A percentile compares a stretch with the other conserved stretches of the same genome.
Evolutionary conservation across 2,888 invertebrate genomes (phyloP).

Genomic region (Drosophila austrosaltans): DNA sequence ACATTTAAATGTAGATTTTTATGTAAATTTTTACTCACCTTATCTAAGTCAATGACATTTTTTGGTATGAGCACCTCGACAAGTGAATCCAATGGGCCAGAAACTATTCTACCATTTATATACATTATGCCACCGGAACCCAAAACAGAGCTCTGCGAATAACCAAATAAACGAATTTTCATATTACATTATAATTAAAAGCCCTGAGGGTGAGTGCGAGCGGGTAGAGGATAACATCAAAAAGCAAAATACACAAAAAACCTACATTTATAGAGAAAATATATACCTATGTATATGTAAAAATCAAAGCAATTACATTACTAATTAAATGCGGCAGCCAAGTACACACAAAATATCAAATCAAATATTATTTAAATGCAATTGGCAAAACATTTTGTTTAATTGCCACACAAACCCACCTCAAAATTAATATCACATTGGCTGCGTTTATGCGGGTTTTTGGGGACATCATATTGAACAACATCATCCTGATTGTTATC

Average conservation of each 20-base stretch:
- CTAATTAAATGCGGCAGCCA: slow-evolving; percentile 26
- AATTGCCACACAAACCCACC: slow-evolving; percentile 62
- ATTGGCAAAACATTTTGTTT: slow-evolving; percentile 4
- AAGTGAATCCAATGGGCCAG: slow-evolving; percentile 83
- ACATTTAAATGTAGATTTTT: background rate
- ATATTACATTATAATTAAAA: slow-evolving; percentile 32
- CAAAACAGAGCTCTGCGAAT: slow-evolving; percentile 80
- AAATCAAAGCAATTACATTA: slow-evolving; percentile 30
- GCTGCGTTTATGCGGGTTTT: slow-evolving; percentile 77
- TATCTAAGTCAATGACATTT: slow-evolving; percentile 82
- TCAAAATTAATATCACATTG: slow-evolving; percentile 82
- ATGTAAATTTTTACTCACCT: slow-evolving; percentile 67
- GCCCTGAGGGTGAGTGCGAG: background rate
- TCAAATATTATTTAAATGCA: slow-evolving; percentile 17
- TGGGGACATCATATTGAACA: slow-evolving; percentile 81
- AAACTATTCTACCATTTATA: slow-evolving; percentile 82
- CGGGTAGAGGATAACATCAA: background rate
- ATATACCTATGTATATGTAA: background rate
- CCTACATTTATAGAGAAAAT: background rate
- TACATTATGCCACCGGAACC: slow-evolving; percentile 83
- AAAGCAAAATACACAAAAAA: slow-evolving; percentile 1
- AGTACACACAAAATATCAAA: slow-evolving; percentile 20
- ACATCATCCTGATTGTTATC: slow-evolving; percentile 61
- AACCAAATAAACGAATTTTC: slow-evolving; percentile 20
- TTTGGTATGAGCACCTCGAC: slow-evolving; percentile 82